These are phyloP conservation scores for Podarcis raffonei DNA, from an alignment of 2,113 vertebrate genomes.

Conservation along the genomic window DNA sequence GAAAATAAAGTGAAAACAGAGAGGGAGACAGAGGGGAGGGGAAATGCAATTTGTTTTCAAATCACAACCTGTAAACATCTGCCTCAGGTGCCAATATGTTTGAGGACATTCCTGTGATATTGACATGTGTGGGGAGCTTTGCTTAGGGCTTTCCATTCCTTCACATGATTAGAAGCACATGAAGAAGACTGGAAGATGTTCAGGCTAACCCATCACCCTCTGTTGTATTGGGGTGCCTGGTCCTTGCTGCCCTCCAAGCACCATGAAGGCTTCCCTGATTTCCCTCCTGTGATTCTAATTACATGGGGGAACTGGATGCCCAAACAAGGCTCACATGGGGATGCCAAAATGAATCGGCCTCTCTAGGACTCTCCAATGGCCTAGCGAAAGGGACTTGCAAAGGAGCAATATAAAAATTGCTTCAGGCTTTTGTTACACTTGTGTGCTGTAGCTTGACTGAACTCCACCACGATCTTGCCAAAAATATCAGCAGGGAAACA, in stretches of 20 bases:
- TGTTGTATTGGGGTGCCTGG: too few species aligned
- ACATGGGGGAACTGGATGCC: background rate
- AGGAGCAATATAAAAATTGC: conserved; percentile 33
- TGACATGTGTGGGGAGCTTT: background rate
- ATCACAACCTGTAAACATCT: background rate
- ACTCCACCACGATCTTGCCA: conserved; percentile 49
- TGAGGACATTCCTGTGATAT: background rate
- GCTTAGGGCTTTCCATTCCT: too few species aligned
- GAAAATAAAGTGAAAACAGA: too few species aligned
- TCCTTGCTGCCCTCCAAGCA: too few species aligned
- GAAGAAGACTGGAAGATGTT: conserved; percentile 54
- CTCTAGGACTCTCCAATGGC: conserved; percentile 28
- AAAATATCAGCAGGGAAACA: conserved; percentile 71
- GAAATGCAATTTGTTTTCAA: too few species aligned
- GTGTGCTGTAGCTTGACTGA: conserved; percentile 50
- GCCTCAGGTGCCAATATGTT: background rate
- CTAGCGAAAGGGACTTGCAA: background rate
- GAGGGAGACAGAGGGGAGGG: too few species aligned
- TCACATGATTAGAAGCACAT: background rate
- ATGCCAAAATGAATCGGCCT: conserved; percentile 28
- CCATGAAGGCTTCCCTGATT: too few species aligned
- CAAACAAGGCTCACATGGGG: background rate
- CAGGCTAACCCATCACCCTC: too few species aligned
- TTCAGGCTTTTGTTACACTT: conserved; percentile 41
- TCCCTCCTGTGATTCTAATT: background rate